These are phyloP conservation scores for Hirundo rustica DNA, from an alignment of 2,797 vertebrate genomes.

Conservation along the genomic window DNA sequence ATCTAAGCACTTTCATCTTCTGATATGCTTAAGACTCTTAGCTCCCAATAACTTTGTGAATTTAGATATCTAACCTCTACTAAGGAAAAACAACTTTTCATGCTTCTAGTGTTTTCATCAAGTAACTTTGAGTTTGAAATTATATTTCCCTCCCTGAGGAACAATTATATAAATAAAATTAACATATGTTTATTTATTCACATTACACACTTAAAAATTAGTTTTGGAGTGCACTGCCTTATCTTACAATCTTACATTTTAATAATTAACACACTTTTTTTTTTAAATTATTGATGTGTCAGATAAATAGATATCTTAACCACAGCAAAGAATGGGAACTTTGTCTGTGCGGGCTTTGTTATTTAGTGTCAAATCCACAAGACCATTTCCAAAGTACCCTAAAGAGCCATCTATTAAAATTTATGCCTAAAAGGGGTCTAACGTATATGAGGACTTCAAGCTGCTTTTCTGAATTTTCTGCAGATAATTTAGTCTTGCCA, in stretches of 20 bases:
- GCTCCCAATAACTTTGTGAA: neutral
- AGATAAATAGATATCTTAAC: neutral
- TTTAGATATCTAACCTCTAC: neutral
- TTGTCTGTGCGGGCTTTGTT: neutral
- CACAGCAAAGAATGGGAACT: neutral
- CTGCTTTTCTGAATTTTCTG: slow-evolving; percentile 10
- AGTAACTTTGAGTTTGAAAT: neutral
- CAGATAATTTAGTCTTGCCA: neutral
- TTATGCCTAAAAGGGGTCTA: neutral
- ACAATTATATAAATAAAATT: neutral
- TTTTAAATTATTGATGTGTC: neutral
- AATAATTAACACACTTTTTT: neutral
- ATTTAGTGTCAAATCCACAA: neutral
- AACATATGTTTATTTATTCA: neutral
- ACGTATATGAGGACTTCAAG: neutral
- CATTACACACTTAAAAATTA: neutral
- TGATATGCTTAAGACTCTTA: neutral
- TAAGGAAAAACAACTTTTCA: neutral
- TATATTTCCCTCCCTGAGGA: neutral
- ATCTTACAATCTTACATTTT: neutral
- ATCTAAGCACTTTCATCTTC: neutral
- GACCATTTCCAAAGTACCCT: neutral
- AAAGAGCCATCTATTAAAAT: neutral
- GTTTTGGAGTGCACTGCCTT: neutral
- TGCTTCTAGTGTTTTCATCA: neutral